Evolutionary conservation across 2,888 invertebrate species (phyloP), one percentile per base, ranked within the genome.

Genomic region (Cyclophora albipunctata): DNA sequence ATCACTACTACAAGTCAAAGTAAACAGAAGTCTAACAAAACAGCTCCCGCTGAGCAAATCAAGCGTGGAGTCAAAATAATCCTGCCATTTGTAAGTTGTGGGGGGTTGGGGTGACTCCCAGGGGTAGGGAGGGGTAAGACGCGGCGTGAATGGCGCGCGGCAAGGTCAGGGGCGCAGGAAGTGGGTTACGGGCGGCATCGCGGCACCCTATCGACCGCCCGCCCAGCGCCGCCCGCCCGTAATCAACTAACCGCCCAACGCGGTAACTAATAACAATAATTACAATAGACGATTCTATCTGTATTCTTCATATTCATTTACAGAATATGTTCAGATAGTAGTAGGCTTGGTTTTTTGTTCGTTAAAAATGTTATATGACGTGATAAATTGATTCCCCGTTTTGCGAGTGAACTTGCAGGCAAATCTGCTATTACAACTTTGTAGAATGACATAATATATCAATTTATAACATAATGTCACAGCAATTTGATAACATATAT

Each of bases 81-180:
- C 66, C 65, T 58, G 66, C 64, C 71, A 71, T 73, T 78, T 75
- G 75, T 78, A 75, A 73, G 73, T 72, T 68, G 64, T 49, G 46
- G 50, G 34, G 59, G 60, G 52, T 49, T 5, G 52, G 47, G 65
- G 72, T 69, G 71, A 71, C 62, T 6, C 6, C 7, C 34, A 34
- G 34, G 43, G 34, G 20, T 37, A 5, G 43, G 43, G 42, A 20
- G 43, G 43, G 65, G 75, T 71, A 80, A 81, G 83, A 80, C 75
- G 75, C 75, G 74, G 73, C 75, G 84, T 86, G 86, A 86, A 86
- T 87, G 87, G 86, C 81, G 83, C 20, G 76, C 70, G 71, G 77
- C 87, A 88, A 88, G 87, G 87, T 88, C 87, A 88, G 69, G 87
- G 87, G 82, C 87, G 83, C 74, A 80, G 85, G 86, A 87, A 84